A percentile compares a stretch with the other conserved stretches of the same genome.
These are phyloP conservation scores for Pandemis corylana DNA, from an alignment of 2,888 invertebrate genomes.

Conservation along the genomic window DNA sequence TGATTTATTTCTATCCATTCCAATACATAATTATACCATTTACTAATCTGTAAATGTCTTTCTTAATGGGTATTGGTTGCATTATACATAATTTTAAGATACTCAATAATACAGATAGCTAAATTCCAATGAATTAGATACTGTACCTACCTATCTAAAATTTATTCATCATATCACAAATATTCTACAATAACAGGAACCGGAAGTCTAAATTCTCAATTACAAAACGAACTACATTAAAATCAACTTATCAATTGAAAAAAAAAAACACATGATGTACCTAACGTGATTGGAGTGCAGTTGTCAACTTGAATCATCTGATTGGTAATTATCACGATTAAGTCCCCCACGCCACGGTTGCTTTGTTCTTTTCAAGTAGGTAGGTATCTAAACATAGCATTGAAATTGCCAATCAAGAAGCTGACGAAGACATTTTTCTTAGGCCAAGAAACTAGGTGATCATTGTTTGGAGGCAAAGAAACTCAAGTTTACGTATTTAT, in stretches of 20 bases:
- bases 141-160: neutral
- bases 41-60: constrained; percentile 14
- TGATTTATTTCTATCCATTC: constrained; percentile 33
- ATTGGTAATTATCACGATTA: neutral
- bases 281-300: neutral
- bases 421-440: neutral
- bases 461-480: neutral
- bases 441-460: neutral
- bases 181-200: neutral
- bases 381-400: neutral
- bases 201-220: neutral
- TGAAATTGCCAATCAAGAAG: neutral
- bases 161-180: neutral
- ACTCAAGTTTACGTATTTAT: too few species aligned
- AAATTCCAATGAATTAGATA: neutral
- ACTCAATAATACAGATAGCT: neutral
- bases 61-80: constrained; percentile 14
- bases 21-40: constrained; percentile 18
- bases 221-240: neutral
- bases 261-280: neutral
- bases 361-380: neutral
- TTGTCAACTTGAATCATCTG: neutral
- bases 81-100: neutral
- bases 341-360: neutral
- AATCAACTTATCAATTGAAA: neutral